Evolutionary conservation across 2,797 vertebrate genomes (phyloP).

Genomic region (Rhabdomys pumilio): DNA sequence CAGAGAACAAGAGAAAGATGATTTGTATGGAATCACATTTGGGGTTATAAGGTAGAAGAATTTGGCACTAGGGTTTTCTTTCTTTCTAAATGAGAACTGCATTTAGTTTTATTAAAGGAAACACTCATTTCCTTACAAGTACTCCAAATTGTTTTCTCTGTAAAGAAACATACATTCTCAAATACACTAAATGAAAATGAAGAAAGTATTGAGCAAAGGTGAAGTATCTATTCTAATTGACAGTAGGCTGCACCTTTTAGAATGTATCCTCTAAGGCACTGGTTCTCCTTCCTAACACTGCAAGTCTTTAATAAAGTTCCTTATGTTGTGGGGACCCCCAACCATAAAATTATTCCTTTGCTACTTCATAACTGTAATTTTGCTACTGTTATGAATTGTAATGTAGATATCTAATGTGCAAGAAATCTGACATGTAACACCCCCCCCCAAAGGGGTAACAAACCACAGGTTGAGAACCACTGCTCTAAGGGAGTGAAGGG

Average conservation of each 20-base stretch:
- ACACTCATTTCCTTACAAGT: slow-evolving; percentile 20
- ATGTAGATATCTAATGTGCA: neutral
- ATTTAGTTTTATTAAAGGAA: slow-evolving; percentile 51
- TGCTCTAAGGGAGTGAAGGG: neutral
- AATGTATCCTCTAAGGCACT: neutral
- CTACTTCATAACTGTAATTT: neutral
- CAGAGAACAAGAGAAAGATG: slow-evolving; percentile 7
- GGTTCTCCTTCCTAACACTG: neutral
- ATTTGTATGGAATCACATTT: neutral
- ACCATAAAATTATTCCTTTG: neutral
- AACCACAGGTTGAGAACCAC: neutral
- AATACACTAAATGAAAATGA: slow-evolving; percentile 30
- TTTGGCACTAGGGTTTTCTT: slow-evolving; percentile 37
- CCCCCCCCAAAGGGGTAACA: neutral
- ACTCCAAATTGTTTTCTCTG: slow-evolving; percentile 35
- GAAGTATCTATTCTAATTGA: neutral
- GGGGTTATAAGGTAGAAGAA: neutral
- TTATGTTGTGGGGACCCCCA: neutral
- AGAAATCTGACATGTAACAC: neutral
- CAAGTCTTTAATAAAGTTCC: neutral
- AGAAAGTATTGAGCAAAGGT: neutral
- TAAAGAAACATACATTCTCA: slow-evolving; percentile 25
- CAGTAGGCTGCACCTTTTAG: neutral
- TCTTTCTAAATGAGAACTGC: slow-evolving; percentile 27
- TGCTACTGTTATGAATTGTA: neutral